These are phyloP conservation scores for Eriocheir sinensis DNA, from an alignment of 1,140 invertebrate species.

Conservation along the genomic window DNA sequence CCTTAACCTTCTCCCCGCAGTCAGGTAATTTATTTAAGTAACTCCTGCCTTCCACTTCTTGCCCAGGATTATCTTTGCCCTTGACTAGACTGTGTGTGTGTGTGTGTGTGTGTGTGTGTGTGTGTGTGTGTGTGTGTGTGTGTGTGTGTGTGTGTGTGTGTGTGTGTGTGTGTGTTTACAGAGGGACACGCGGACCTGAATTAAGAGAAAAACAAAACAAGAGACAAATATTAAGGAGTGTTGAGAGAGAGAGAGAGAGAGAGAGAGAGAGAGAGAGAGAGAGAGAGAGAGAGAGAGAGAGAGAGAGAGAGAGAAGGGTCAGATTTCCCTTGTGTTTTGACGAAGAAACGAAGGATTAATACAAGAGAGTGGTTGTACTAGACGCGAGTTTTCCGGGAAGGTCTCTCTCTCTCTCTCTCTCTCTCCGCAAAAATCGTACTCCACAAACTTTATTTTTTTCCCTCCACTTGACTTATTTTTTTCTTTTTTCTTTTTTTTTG, in stretches of 20 bases:
- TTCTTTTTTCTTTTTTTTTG: no score
- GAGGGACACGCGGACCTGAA: not conserved
- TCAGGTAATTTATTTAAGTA: no score
- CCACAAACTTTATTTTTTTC: not conserved
- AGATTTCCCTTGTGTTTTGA: not conserved
- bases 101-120: not conserved
- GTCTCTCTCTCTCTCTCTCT: constrained; percentile 35
- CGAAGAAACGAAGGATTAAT: not conserved
- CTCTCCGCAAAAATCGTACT: not conserved
- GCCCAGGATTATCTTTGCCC: no score
- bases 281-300: not conserved
- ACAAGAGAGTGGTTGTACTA: not conserved
- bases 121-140: not conserved
- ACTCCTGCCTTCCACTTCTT: no score
- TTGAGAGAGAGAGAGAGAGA: not conserved
- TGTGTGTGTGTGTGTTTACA: not conserved
- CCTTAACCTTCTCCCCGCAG: no score
- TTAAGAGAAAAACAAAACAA: not conserved
- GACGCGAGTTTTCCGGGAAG: not conserved
- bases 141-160: not conserved
- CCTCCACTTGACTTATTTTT: no score
- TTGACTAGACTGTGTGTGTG: not conserved
- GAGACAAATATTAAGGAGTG: not conserved
- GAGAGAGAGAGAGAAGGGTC: not conserved
- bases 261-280: not conserved